phyloP scores from a whole-genome alignment of 2,113 vertebrate species.

The Chionodraco myersi region DNA sequence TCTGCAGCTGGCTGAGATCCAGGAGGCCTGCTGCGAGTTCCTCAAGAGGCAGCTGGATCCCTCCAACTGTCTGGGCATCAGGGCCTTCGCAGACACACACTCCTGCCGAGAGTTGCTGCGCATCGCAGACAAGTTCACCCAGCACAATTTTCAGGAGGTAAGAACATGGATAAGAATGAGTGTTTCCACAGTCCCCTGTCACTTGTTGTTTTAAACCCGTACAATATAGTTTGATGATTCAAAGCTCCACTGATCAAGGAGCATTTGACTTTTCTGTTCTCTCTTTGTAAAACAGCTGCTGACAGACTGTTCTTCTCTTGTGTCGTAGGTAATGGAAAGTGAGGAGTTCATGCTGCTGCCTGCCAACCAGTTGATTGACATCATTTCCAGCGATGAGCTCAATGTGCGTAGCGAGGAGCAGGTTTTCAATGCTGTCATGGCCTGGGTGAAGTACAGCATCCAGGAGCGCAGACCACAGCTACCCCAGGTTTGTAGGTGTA shows the following conservation, averaged over 20 bases:
- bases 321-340: conserved; percentile 95
- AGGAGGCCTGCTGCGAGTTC: conserved; percentile 98
- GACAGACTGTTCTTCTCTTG: background rate
- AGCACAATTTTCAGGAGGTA: conserved; percentile 99
- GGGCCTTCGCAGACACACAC: conserved; percentile 98
- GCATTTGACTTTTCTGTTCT: fast-evolving
- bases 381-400: conserved; percentile 98
- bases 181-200: no score
- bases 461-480: conserved; percentile 96
- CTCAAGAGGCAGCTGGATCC: conserved; percentile 97
- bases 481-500: conserved; percentile 87
- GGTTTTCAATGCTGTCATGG: conserved; percentile 98
- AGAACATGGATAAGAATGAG: background rate
- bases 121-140: conserved; percentile 99
- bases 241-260: background rate
- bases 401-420: conserved; percentile 99
- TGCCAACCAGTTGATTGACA: conserved; percentile 98
- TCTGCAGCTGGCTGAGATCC: conserved; percentile 97
- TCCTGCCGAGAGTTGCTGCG: conserved; percentile 96
- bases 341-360: conserved; percentile 99
- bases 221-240: no score
- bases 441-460: conserved; percentile 99
- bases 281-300: background rate
- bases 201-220: no score
- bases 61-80: conserved; percentile 97